phyloP scores from a whole-genome alignment of 2,888 invertebrate species.

The Andrena bicolor region DNA sequence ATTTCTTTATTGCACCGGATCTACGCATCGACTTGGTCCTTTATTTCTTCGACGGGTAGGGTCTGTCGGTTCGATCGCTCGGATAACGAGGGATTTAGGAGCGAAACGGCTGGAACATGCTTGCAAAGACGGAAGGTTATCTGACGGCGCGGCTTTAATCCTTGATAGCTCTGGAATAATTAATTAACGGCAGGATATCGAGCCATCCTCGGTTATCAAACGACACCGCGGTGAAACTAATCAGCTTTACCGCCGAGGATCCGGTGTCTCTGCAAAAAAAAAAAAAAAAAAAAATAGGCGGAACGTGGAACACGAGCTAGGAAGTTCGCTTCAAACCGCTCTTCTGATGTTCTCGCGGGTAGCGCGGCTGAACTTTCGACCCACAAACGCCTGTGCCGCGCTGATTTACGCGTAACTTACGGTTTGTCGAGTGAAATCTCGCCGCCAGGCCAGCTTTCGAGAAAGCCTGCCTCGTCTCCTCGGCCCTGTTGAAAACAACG shows the following conservation, averaged over 20 bases:
- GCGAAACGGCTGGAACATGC: not conserved
- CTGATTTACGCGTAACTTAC: conserved; percentile 36
- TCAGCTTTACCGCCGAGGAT: not conserved
- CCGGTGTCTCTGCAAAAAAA: not conserved
- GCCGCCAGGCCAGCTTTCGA: not conserved
- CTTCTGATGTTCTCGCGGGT: conserved; percentile 5
- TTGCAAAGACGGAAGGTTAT: not conserved
- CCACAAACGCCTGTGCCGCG: conserved; percentile 30
- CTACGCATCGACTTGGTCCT: not conserved
- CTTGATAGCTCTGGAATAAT: not conserved
- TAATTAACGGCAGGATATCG: conserved; percentile 10
- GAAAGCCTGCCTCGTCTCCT: not conserved
- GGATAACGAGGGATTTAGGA: conserved; percentile 5
- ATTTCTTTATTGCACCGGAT: conserved; percentile 7
- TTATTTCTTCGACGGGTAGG: not conserved
- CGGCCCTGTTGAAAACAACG: conserved; percentile 14
- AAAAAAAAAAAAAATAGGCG: not conserved
- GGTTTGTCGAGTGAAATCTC: conserved; percentile 34
- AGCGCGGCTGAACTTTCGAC: conserved; percentile 48
- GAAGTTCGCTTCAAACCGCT: conserved; percentile 14
- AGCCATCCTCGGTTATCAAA: conserved; percentile 4
- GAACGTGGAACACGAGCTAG: conserved; percentile 8
- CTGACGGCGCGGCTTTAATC: not conserved
- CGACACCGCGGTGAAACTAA: conserved; percentile 12
- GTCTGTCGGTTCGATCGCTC: not conserved